Evolutionary conservation across 1,140 invertebrate genomes (phyloP).

Genomic region (Stegodyphus mimosarum): DNA sequence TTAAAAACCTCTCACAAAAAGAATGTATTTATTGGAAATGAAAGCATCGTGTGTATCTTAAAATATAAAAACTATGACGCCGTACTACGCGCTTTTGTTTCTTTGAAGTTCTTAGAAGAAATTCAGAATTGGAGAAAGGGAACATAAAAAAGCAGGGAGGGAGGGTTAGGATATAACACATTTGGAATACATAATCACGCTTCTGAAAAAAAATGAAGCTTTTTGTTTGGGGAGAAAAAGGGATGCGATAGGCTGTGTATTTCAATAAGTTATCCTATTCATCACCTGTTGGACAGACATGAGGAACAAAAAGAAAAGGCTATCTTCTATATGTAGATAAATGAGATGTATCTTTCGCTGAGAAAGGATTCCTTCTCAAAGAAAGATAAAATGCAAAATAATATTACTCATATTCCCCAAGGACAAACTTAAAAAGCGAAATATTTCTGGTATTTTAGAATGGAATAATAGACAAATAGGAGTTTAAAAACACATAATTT

Average conservation of each 20-base stretch:
- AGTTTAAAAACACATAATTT: neutral
- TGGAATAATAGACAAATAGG: neutral
- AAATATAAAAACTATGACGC: too few relatives aligned
- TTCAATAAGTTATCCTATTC: slow-evolving; percentile 25
- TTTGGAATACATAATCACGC: neutral
- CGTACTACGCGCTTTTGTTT: neutral
- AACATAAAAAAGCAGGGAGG: neutral
- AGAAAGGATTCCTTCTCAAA: neutral
- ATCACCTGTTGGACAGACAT: neutral
- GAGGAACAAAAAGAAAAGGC: neutral
- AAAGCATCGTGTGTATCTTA: too few relatives aligned
- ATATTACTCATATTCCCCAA: slow-evolving; percentile 19
- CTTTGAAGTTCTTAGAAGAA: neutral
- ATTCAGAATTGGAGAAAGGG: neutral
- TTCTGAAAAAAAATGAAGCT: neutral
- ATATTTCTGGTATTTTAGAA: neutral
- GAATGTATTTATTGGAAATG: too few relatives aligned
- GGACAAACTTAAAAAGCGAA: slow-evolving; percentile 14
- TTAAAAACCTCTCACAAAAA: too few relatives aligned
- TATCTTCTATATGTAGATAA: slow-evolving; percentile 23
- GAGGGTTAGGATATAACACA: neutral
- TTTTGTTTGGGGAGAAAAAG: neutral
- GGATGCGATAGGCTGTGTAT: neutral
- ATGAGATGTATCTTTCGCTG: neutral
- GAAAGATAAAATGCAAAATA: slow-evolving; percentile 30